Evolutionary conservation across 2,888 invertebrate genomes (phyloP).

Genomic region (Polyommatus iphigenia): DNA sequence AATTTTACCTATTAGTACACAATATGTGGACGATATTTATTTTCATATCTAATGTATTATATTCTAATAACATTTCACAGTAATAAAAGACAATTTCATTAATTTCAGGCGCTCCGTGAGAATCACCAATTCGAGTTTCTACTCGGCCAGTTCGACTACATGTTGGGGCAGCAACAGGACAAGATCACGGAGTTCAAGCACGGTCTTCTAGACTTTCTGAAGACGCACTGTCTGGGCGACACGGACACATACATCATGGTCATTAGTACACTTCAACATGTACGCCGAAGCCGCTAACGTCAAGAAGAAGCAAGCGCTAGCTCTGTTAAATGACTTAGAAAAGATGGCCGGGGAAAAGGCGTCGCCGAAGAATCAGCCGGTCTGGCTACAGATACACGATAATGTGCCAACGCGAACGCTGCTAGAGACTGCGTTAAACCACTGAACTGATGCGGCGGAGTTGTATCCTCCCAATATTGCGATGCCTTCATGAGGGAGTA

Average conservation of each 20-base stretch:
- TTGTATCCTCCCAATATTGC: no score
- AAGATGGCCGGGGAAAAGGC: conserved; percentile 68
- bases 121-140: no score
- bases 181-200: conserved; percentile 76
- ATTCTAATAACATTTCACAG: no score
- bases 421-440: conserved; percentile 81
- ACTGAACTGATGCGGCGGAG: no score
- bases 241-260: conserved; percentile 90
- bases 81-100: not conserved
- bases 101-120: no score
- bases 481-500: no score
- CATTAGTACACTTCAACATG: conserved; percentile 92
- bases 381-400: conserved; percentile 73
- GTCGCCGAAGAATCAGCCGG: conserved; percentile 58
- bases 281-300: conserved; percentile 91
- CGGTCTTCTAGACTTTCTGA: conserved; percentile 84
- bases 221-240: conserved; percentile 87
- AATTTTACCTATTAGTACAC: no score
- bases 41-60: no score
- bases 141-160: conserved; percentile 85
- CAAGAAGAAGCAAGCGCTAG: conserved; percentile 86
- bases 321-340: conserved; percentile 71
- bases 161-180: conserved; percentile 73
- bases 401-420: conserved; percentile 71
- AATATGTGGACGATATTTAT: no score